Evolutionary conservation across 1,140 invertebrate species (phyloP).

Genomic region (Zaprionus taronus): DNA sequence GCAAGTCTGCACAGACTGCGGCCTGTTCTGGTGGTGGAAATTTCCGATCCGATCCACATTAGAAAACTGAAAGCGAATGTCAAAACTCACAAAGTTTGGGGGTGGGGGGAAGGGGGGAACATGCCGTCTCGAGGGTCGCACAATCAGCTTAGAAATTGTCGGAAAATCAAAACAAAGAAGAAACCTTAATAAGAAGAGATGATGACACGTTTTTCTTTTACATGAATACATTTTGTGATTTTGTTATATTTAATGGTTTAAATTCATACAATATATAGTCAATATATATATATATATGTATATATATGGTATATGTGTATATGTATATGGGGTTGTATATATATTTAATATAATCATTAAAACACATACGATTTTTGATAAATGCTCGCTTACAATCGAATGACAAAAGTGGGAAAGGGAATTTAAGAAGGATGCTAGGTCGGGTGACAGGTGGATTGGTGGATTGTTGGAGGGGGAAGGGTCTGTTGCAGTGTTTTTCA

Average conservation of each 20-base stretch:
- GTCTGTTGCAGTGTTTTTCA: slow-evolving; percentile 37
- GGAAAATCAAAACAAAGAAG: slow-evolving; percentile 27
- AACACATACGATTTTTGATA: slow-evolving; percentile 83
- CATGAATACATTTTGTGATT: slow-evolving; percentile 44
- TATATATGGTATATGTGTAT: slow-evolving; percentile 75
- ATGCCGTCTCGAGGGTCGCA: slow-evolving; percentile 57
- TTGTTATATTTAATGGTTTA: slow-evolving; percentile 65
- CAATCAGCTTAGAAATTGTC: slow-evolving; percentile 66
- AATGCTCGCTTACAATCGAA: slow-evolving; percentile 81
- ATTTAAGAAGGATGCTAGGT: background rate
- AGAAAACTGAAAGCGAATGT: slow-evolving; percentile 66
- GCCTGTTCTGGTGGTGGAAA: slow-evolving; percentile 36
- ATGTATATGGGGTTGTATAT: slow-evolving; percentile 76
- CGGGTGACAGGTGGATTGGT: background rate
- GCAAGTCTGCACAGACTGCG: background rate
- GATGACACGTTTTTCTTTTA: slow-evolving; percentile 56
- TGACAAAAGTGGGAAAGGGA: slow-evolving; percentile 52
- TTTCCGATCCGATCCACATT: slow-evolving; percentile 26
- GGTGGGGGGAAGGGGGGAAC: background rate
- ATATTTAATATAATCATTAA: slow-evolving; percentile 83
- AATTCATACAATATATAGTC: slow-evolving; percentile 65
- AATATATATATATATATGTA: slow-evolving; percentile 78
- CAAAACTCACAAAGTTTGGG: slow-evolving; percentile 64
- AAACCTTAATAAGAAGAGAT: slow-evolving; percentile 56
- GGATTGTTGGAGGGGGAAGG: background rate